phyloP scores from a whole-genome alignment of 2,113 vertebrate genomes.

The Xenopus laevis region DNA sequence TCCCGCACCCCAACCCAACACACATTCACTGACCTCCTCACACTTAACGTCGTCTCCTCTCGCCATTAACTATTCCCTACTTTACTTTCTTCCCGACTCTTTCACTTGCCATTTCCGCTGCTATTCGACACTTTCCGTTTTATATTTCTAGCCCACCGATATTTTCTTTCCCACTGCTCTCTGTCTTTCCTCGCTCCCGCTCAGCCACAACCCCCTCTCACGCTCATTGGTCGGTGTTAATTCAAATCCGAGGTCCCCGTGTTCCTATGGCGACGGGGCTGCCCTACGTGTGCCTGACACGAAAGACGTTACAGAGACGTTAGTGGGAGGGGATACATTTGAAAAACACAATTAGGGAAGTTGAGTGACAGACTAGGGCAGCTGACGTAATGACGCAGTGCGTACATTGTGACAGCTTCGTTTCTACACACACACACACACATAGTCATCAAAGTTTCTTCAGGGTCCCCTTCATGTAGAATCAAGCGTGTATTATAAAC shows the following conservation, averaged over 20 bases:
- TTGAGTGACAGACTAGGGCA: too few relatives aligned
- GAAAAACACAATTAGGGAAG: too few relatives aligned
- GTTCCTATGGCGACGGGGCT: constrained; percentile 4
- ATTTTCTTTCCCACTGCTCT: neutral
- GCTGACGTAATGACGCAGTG: too few relatives aligned
- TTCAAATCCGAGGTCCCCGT: constrained; percentile 30
- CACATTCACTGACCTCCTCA: neutral
- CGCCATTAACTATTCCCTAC: neutral
- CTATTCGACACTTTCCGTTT: neutral
- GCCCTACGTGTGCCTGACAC: constrained; percentile 4
- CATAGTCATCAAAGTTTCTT: too few relatives aligned
- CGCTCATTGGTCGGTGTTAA: constrained; percentile 12
- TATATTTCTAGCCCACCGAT: neutral
- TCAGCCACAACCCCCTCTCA: neutral
- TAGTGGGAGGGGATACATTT: too few relatives aligned
- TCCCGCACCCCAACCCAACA: neutral
- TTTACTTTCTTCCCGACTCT: neutral
- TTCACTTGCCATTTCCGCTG: neutral
- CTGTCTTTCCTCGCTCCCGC: constrained; percentile 23
- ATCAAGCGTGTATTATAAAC: too few relatives aligned
- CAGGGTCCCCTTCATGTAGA: too few relatives aligned
- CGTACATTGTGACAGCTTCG: too few relatives aligned
- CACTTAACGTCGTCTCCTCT: neutral
- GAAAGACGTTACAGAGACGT: too few relatives aligned
- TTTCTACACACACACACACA: too few relatives aligned